Base-by-base conservation (phyloP, 2,888 invertebrate genomes). In the Dryobotodes eremita region DNA sequence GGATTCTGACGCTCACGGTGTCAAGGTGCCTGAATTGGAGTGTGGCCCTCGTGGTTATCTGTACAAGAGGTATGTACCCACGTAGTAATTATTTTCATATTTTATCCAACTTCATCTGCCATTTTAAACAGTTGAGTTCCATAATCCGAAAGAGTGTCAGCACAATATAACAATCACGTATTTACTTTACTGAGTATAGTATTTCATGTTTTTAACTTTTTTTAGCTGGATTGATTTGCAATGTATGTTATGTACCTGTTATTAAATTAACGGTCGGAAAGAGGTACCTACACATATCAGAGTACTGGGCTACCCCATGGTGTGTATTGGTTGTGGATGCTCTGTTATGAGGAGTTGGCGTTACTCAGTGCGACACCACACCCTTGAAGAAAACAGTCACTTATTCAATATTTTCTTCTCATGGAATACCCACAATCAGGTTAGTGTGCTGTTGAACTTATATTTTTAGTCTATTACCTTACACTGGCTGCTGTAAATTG, bases 251-350 rank as follows among this genome's bases (percentile, higher is more conserved):
- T 36, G 53, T 23, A 36, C 31, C 31, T 36, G 13, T 50, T 68
- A 31, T 20, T 68, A 68, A 68, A 53, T 13, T 53, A 31, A 36
- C 1, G 31, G 53, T 36, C 23, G 5, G 31, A 53, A 53, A 53
- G 36, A 23, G 36, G 68, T 36, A 68, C n/a, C n/a, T n/a, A n/a
- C 31, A 68, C 26, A 31, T 17, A 26, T 26, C 50, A 50, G 50
- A 68, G 26, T 11, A 31, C 66, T 68, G 68, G 36, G 23, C 20
- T 36, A 53, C 23, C 53, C 68, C 36, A 68, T 31, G 68, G 53
- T 68, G 68, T 36, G 68, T 50, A 20, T 50, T 68, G 50, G 68
- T 68, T 50, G 68, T 68, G 68, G 50, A 42, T 11, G 50, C 50
- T 68, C 68, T 68, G 31, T 53, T 53, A 36, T 23, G 50, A 53